Conservation (phyloP, 2,888 invertebrate genomes). For the Hirudinaria manillensis region DNA sequence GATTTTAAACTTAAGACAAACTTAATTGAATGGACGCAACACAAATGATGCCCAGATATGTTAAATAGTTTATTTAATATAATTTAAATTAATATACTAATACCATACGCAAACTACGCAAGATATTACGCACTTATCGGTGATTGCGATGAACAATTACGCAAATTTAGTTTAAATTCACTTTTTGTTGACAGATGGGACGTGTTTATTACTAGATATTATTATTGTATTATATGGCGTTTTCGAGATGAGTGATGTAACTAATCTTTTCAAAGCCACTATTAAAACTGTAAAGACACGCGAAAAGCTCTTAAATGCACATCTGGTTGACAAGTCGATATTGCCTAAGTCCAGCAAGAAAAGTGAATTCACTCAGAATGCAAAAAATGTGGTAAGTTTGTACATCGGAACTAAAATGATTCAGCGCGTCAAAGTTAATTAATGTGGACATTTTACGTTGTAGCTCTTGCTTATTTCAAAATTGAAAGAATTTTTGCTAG, state of each 20-base stretch:
- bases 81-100: no score
- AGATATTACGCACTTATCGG: no score
- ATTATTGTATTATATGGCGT: neutral
- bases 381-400: slow-evolving; percentile 62
- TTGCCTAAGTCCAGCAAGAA: slow-evolving; percentile 40
- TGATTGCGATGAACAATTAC: no score
- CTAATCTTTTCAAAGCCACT: slow-evolving; percentile 70
- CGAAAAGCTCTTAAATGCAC: slow-evolving; percentile 42
- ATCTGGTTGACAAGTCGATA: slow-evolving; percentile 39
- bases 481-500: slow-evolving; percentile 71
- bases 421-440: neutral
- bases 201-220: no score
- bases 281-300: slow-evolving; percentile 68
- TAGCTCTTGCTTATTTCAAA: slow-evolving; percentile 66
- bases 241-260: slow-evolving; percentile 44
- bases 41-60: no score
- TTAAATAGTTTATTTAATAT: no score
- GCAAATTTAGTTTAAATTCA: no score
- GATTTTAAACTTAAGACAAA: neutral
- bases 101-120: no score
- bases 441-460: slow-evolving; percentile 45
- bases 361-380: slow-evolving; percentile 64
- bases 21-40: no score
- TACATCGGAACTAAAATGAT: neutral
- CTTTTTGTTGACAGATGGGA: no score